phyloP scores from a whole-genome alignment of 2,888 invertebrate genomes.

The Polyommatus icarus region DNA sequence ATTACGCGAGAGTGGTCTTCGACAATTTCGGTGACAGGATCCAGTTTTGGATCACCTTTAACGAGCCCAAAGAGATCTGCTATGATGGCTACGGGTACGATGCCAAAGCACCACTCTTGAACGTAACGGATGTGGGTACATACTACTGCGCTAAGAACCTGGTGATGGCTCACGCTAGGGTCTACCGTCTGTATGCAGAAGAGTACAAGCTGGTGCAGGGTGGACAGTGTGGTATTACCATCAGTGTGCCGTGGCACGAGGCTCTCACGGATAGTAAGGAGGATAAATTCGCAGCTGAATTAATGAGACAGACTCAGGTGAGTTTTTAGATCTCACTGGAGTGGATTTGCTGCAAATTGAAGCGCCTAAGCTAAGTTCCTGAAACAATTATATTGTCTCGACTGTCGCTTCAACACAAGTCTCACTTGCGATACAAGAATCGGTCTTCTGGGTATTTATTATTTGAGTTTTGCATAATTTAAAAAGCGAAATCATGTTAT shows the following conservation, averaged over 20 bases:
- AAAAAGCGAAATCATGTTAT: too few species aligned
- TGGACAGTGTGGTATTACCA: conserved; percentile 48
- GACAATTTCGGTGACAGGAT: conserved; percentile 70
- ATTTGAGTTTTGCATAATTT: too few species aligned
- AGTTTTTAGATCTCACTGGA: background rate
- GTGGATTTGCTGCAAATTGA: too few species aligned
- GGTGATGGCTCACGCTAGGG: conserved; percentile 79
- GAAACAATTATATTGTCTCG: too few species aligned
- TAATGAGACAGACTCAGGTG: conserved; percentile 46
- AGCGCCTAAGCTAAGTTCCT: too few species aligned
- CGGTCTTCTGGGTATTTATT: too few species aligned
- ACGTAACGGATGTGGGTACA: conserved; percentile 63
- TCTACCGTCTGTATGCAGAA: conserved; percentile 66
- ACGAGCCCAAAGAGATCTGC: conserved; percentile 77
- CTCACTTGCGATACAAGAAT: too few species aligned
- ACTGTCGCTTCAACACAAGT: too few species aligned
- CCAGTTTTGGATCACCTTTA: conserved; percentile 81
- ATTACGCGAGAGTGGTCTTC: conserved; percentile 70
- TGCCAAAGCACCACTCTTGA: conserved; percentile 57
- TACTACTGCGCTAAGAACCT: conserved; percentile 79
- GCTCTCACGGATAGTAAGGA: conserved; percentile 48
- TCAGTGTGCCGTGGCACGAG: conserved; percentile 32
- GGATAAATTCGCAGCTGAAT: conserved; percentile 55
- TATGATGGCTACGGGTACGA: conserved; percentile 68
- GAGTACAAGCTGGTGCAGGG: conserved; percentile 57